Evolutionary conservation across 1,140 invertebrate genomes (phyloP), one percentile per base, ranked within the genome.

Genomic region (Camponotus vicinus): DNA sequence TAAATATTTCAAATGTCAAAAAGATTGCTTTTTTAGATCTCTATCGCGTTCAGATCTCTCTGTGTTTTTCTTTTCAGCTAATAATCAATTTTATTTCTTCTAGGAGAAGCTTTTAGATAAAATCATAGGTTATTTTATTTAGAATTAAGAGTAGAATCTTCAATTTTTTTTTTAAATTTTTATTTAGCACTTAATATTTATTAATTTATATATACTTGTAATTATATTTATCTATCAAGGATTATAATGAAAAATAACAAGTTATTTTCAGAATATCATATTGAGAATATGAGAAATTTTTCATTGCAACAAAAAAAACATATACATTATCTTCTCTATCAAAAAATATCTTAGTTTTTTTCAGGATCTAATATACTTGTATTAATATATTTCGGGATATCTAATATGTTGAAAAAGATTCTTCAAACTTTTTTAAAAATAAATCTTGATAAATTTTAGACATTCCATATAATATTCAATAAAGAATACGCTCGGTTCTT

Each of bases 181-280:
- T 45, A 79, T 79, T 69, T 67, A 34, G 3, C 21, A 78, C n/a
- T 78, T 55, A 78, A 79, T 40, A 27, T 79, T 79, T 67, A 55
- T 79, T 79, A 69, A 55, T n/a, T n/a, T n/a, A n/a, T n/a, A 79
- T 63, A 13, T 27, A 21, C 13, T 45, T 45, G 45, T 52, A 52
- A 37, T 11, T 49, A 27, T 77, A 40, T 69, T 52, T 69, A 4
- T 52, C 5, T 67, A 37, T 52, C 52, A 79, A 32, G 63, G 64
- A 40, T 40, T 37, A 18, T 37, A 49, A 40, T 15, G 9, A 15
- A 59, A 37, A 66, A 18, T 49, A 32, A 79, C 34, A 27, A 55
- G 11, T 32, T 76, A 18, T 4, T 76, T 27, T n/a, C n/a, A 27
- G n/a, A 76, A 71, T 6, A 59, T 59, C 21, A 7, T 49, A 13